phyloP scores from a whole-genome alignment of 2,113 vertebrate species.

The Stegastes partitus region DNA sequence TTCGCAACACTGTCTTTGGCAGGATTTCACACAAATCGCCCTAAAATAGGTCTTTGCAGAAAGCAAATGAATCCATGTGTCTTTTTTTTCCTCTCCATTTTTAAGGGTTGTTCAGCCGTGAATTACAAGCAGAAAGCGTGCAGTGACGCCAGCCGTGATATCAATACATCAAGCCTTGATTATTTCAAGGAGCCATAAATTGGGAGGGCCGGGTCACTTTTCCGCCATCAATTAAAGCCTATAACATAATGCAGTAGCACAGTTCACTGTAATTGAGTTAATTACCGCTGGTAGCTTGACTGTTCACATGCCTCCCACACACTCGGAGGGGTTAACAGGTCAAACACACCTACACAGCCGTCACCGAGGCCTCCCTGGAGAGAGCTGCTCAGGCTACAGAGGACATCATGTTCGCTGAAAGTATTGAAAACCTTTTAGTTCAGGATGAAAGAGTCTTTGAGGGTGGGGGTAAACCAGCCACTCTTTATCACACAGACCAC shows the following conservation, averaged over 20 bases:
- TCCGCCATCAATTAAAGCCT: slow-evolving; percentile 45
- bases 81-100: not conserved
- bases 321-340: slow-evolving; percentile 29
- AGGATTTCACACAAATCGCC: slow-evolving; percentile 39
- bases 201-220: slow-evolving; percentile 37
- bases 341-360: slow-evolving; percentile 30
- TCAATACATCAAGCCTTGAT: slow-evolving; percentile 10
- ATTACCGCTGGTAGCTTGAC: slow-evolving; percentile 49
- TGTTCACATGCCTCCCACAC: slow-evolving; percentile 48
- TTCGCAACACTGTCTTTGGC: slow-evolving; percentile 3
- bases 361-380: slow-evolving; percentile 29
- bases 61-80: slow-evolving; percentile 4
- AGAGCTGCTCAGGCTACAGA: slow-evolving; percentile 11
- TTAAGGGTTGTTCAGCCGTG: not conserved
- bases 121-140: not conserved
- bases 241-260: slow-evolving; percentile 35
- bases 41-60: slow-evolving; percentile 3
- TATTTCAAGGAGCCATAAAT: slow-evolving; percentile 55
- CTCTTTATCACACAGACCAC: not conserved
- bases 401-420: not conserved
- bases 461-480: slow-evolving; percentile 4
- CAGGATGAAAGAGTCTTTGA: slow-evolving; percentile 6
- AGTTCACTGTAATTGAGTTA: slow-evolving; percentile 60
- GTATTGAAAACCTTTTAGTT: slow-evolving; percentile 32
- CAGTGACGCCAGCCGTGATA: slow-evolving; percentile 31